Conservation (phyloP, 1,140 invertebrate species). For the Heliconius hermathena region DNA sequence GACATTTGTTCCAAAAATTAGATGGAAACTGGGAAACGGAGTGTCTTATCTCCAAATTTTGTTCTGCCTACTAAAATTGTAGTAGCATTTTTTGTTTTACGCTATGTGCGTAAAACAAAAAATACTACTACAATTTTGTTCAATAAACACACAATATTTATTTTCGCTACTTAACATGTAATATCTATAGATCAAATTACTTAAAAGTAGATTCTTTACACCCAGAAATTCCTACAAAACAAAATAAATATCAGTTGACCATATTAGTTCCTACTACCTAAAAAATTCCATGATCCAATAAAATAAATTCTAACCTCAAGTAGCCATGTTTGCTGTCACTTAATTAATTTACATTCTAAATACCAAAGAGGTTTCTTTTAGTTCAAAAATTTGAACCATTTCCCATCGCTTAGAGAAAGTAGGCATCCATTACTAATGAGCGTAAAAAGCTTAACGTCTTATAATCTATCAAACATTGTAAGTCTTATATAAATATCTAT, state of each 20-base stretch:
- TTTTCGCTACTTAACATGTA: too few relatives aligned
- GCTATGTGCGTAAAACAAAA: too few relatives aligned
- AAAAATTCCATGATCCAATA: not conserved
- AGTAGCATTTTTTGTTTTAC: too few relatives aligned
- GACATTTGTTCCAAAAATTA: too few relatives aligned
- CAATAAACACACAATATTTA: too few relatives aligned
- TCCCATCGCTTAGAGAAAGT: conserved; percentile 4
- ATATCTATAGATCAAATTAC: too few relatives aligned
- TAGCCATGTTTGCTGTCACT: conserved; percentile 4
- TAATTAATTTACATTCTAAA: conserved; percentile 1
- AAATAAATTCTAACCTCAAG: not conserved
- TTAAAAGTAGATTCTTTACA: too few relatives aligned
- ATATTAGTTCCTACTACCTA: not conserved
- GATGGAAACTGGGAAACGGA: too few relatives aligned
- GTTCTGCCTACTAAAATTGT: too few relatives aligned
- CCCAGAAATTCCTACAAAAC: not conserved
- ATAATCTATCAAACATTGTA: not conserved
- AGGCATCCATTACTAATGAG: conserved; percentile 3
- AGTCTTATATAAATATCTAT: not conserved
- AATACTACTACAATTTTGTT: too few relatives aligned
- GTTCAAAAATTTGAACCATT: conserved; percentile 2
- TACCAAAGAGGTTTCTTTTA: not conserved
- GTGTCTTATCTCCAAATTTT: too few relatives aligned
- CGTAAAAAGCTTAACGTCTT: not conserved
- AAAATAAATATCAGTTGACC: not conserved